Base-by-base conservation (phyloP, 2,888 invertebrate species). In the Drosophila borealis region DNA sequence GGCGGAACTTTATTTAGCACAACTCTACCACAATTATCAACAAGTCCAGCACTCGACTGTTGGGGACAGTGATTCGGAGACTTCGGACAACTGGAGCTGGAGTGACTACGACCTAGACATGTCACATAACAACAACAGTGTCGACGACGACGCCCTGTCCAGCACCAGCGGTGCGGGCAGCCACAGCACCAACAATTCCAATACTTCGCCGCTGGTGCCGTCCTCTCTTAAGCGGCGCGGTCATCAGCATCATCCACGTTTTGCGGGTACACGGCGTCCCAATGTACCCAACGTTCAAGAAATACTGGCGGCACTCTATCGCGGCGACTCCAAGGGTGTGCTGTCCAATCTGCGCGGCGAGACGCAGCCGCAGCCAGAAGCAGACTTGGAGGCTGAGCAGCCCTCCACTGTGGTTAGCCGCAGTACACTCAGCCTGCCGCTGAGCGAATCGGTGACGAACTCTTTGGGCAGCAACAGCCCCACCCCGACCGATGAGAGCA, bases 161-260 rank as follows among this genome's bases (percentile, higher is more conserved):
- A 84, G 81, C 65, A 89, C 83, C 41, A 88, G 91, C 61, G 90
- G 89, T 50, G 89, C 83, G 11, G 90, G 89, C 60, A 82, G 88
- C 48, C 74, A 89, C 51, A 80, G 84, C 36, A 71, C 79, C 29
- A 59, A 25, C 13, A 81, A 72, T 63, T 65, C 78, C n/a, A 59
- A 44, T 57, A 6, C 53, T 34, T 78, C 86, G 4, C 74, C 89
- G 0, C 39, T 85, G 11, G 71, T 81, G 19, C 88, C 91, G 19
- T 66, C 86, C 67, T 88, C 91, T 6, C 71, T 91, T 17, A 92
- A 90, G 92, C 95, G 95, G 92, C 94, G 95, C 92, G 95, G 95
- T 80, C 95, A 95, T 92, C 95, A 95, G 93, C 95, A 95, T 93
- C 96, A 96, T 93, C 95, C 95, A 91, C 94, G 95, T 74, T 94